Percentiles rank a stretch among this genome's conserved stretches.
Evolutionary conservation across 2,888 invertebrate species (phyloP).

Genomic region (Callyntrura sp.): DNA sequence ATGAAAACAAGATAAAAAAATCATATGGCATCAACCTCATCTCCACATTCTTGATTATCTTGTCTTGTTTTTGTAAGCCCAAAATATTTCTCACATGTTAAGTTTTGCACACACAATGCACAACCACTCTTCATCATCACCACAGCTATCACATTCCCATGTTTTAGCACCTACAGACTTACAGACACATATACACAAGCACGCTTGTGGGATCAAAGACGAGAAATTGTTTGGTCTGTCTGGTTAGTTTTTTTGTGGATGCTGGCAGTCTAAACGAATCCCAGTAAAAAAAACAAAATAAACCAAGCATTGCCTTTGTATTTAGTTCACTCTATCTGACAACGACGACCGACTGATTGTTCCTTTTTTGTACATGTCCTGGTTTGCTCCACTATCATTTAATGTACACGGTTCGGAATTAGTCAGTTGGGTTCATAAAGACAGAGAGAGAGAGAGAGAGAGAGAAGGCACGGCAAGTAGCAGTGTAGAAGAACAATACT

Average conservation of each 20-base stretch:
- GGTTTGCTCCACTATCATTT: slow-evolving; percentile 42
- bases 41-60: too few species aligned
- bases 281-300: slow-evolving; percentile 16
- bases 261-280: slow-evolving; percentile 38
- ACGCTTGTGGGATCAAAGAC: neutral
- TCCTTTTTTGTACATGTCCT: slow-evolving; percentile 13
- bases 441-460: neutral
- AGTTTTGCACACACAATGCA: neutral
- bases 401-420: slow-evolving; percentile 38
- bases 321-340: slow-evolving; percentile 4
- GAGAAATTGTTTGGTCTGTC: slow-evolving; percentile 24
- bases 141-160: neutral
- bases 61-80: slow-evolving; percentile 22
- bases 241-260: slow-evolving; percentile 29
- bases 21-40: slow-evolving; percentile 41
- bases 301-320: slow-evolving; percentile 39
- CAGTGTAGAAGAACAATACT: slow-evolving; percentile 43
- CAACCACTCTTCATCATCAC: slow-evolving; percentile 5
- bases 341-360: slow-evolving; percentile 25
- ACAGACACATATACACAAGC: neutral
- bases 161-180: slow-evolving; percentile 5
- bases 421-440: slow-evolving; percentile 18
- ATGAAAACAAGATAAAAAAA: slow-evolving; percentile 38
- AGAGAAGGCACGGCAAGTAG: neutral
- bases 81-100: slow-evolving; percentile 21